Percentiles rank a stretch among this genome's conserved stretches.
Evolutionary conservation across 2,113 vertebrate genomes (phyloP).

Genomic region (Microtus richardsoni): DNA sequence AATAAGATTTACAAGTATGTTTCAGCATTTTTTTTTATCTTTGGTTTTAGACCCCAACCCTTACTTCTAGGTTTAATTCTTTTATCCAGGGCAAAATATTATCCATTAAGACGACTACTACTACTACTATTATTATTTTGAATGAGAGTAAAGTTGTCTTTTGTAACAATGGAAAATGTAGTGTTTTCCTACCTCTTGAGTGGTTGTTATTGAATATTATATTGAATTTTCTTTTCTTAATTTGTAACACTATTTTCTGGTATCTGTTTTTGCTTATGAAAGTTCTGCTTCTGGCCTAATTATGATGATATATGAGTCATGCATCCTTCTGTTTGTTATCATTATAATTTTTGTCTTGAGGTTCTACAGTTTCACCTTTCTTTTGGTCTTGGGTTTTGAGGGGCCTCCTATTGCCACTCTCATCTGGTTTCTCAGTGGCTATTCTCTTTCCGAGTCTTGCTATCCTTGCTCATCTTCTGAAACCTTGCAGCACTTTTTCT

Average conservation of each 20-base stretch:
- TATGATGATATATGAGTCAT: neutral
- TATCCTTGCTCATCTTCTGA: neutral
- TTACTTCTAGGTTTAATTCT: constrained; percentile 5
- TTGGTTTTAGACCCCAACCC: neutral
- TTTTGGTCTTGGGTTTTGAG: neutral
- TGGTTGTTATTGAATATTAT: constrained; percentile 23
- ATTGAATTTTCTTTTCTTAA: neutral
- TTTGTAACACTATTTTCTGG: constrained; percentile 1
- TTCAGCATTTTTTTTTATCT: constrained; percentile 8
- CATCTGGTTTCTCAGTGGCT: neutral
- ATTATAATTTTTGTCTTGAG: neutral
- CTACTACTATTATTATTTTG: neutral
- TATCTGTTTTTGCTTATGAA: neutral
- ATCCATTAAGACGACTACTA: too few relatives aligned
- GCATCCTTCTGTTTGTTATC: neutral
- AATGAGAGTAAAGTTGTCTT: neutral
- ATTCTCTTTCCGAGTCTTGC: neutral
- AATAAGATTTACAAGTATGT: neutral
- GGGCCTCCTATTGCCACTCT: neutral
- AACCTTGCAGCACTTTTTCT: neutral
- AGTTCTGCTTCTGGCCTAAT: constrained; percentile 24
- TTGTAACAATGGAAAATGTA: constrained; percentile 7
- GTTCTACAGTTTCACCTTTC: neutral
- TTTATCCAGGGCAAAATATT: neutral
- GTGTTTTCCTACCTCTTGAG: neutral